Evolutionary conservation across 2,888 invertebrate genomes (phyloP).

Genomic region (Latrodectus hesperus): DNA sequence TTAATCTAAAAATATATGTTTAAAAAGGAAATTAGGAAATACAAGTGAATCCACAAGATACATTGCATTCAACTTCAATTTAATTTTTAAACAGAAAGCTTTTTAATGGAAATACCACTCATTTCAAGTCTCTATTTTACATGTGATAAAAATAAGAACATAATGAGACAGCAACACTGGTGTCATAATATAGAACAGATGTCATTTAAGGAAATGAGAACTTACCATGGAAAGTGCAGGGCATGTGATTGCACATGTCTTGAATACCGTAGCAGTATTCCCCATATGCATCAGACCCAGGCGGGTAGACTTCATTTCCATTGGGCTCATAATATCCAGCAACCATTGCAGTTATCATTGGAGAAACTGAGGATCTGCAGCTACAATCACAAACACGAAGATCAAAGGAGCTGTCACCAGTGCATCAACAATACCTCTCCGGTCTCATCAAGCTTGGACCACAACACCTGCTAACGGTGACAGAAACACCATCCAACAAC

Average conservation of each 20-base stretch:
- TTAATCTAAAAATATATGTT: no score
- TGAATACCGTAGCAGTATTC: constrained; percentile 67
- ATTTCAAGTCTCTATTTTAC: no score
- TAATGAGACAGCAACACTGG: no score
- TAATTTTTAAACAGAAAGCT: no score
- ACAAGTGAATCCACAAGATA: no score
- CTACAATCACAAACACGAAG: constrained; percentile 36
- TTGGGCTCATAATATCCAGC: constrained; percentile 68
- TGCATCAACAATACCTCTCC: background rate
- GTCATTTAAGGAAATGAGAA: background rate
- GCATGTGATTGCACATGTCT: constrained; percentile 66
- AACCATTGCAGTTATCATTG: constrained; percentile 70
- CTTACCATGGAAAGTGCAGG: constrained; percentile 67
- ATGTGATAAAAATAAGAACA: no score
- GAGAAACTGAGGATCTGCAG: constrained; percentile 55
- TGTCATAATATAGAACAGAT: no score
- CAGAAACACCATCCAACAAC: background rate
- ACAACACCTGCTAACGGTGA: background rate
- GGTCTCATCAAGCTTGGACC: background rate
- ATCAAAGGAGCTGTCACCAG: constrained; percentile 45
- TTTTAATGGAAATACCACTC: no score
- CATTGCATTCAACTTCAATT: no score
- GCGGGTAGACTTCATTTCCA: constrained; percentile 65
- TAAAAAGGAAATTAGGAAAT: no score
- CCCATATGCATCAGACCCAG: constrained; percentile 64